Percentiles rank a stretch among this genome's conserved stretches.
phyloP scores from a whole-genome alignment of 2,113 vertebrate genomes.

The Phaethon lepturus region DNA sequence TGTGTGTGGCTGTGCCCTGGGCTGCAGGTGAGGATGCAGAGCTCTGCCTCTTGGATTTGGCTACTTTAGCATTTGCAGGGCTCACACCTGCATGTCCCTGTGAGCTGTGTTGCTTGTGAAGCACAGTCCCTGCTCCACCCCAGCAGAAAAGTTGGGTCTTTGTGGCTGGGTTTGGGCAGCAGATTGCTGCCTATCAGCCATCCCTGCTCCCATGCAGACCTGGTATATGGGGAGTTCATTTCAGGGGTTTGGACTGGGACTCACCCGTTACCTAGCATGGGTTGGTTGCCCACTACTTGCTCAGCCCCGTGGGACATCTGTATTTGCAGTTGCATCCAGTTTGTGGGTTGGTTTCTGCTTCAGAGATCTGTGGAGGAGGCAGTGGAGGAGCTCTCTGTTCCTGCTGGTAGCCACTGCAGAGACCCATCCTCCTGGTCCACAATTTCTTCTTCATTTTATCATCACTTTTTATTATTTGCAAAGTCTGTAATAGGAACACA shows the following conservation, averaged over 20 bases:
- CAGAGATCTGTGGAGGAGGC: neutral
- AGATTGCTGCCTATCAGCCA: neutral
- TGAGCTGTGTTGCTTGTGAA: neutral
- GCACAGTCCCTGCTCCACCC: neutral
- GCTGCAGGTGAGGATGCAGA: neutral
- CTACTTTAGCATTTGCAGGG: neutral
- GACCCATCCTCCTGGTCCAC: neutral
- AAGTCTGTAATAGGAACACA: neutral
- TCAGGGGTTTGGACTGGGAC: neutral
- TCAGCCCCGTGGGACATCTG: neutral
- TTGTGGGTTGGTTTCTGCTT: neutral
- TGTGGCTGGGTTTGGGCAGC: neutral
- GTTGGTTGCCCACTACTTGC: neutral
- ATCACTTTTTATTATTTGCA: constrained; percentile 16
- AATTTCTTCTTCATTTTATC: constrained; percentile 6
- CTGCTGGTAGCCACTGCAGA: neutral
- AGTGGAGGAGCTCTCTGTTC: neutral
- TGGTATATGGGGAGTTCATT: neutral
- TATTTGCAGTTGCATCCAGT: neutral
- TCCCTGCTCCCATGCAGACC: neutral
- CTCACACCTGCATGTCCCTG: neutral
- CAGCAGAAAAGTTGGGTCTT: neutral
- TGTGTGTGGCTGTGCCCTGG: neutral
- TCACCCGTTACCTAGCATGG: neutral
- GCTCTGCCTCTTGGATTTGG: neutral